Evolutionary conservation across 1,140 invertebrate species (phyloP).

Genomic region (Calliopsis andreniformis): DNA sequence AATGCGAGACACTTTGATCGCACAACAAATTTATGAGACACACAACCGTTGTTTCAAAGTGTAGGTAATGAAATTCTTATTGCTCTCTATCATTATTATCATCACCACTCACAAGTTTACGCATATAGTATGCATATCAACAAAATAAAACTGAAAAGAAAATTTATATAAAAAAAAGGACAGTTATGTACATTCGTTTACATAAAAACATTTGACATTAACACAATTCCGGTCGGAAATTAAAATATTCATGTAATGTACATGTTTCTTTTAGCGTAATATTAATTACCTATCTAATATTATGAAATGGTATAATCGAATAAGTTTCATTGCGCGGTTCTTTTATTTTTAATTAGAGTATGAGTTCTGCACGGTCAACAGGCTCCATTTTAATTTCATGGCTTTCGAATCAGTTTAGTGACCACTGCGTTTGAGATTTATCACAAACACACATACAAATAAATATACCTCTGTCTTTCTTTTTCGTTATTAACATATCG

Average conservation of each 20-base stretch:
- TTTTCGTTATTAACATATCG: conserved; percentile 21
- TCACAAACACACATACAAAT: conserved; percentile 33
- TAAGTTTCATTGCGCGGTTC: conserved; percentile 34
- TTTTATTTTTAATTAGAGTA: conserved; percentile 27
- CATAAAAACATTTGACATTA: conserved; percentile 41
- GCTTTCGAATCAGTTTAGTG: conserved; percentile 25
- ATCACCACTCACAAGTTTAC: conserved; percentile 28
- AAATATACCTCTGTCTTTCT: conserved; percentile 46
- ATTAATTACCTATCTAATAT: conserved; percentile 46
- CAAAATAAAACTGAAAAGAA: conserved; percentile 27
- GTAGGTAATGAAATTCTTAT: conserved; percentile 37
- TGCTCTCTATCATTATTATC: conserved; percentile 37
- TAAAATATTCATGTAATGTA: conserved; percentile 48
- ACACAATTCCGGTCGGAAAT: conserved; percentile 42
- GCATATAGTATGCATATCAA: conserved; percentile 17
- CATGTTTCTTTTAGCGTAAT: conserved; percentile 38
- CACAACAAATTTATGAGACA: conserved; percentile 5
- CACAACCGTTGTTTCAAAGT: conserved; percentile 16
- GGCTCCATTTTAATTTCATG: conserved; percentile 22
- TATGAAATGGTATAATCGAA: conserved; percentile 43
- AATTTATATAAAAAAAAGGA: conserved; percentile 34
- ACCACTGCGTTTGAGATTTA: conserved; percentile 2
- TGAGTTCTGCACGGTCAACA: conserved; percentile 20
- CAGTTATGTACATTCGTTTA: conserved; percentile 47
- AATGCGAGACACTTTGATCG: conserved; percentile 7